Evolutionary conservation across 53 echinoderm and acorn worm species (phyloP), one percentile per base, ranked within the genome.

Genomic region (Echinometra lucunter): DNA sequence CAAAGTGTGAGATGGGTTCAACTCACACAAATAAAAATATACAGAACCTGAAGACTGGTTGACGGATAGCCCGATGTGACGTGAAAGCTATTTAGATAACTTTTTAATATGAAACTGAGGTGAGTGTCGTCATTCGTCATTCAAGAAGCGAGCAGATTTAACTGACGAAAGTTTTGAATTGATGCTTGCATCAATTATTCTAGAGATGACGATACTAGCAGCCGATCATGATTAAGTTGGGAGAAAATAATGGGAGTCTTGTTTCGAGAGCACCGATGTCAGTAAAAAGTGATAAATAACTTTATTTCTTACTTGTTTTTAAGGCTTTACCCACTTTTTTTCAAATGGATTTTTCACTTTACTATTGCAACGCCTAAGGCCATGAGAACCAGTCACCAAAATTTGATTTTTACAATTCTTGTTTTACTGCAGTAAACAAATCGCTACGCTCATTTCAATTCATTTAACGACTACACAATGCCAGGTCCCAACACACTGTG

Each of bases 21-120:
- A 10, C 30, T 88, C n/a, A 88, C 30, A 56, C 28, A 19, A 88
- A 56, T 55, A 88, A 53, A 88, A 88, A 88, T 53, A 88, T 88
- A 88, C 88, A 15, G 28, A n/a, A 30, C 88, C 15, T 32, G 56
- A 88, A 47, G 88, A 23, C 56, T 49, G 88, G 88, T 55, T 53
- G 88, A 88, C 13, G 30, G 88, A 88, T 88, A 55, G 88, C 27
- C 42, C 8, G 23, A 78, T 55, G 15, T 56, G 88, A 56, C 88
- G 32, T 30, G 28, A 53, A 53, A 30, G 15, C 3, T 88, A 88
- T 88, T 88, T n/a, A 55, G n/a, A 88, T 88, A 13, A 88, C 88
- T 9, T 88, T 53, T 21, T 88, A 30, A 88, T 88, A 49, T 88
- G 13, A 55, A 32, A 88, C 4, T 55, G 78, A 78, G 78, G 19